Evolutionary conservation across 2,113 vertebrate species (phyloP), one percentile per base, ranked within the genome.

Genomic region (Nesospiza acunhae): DNA sequence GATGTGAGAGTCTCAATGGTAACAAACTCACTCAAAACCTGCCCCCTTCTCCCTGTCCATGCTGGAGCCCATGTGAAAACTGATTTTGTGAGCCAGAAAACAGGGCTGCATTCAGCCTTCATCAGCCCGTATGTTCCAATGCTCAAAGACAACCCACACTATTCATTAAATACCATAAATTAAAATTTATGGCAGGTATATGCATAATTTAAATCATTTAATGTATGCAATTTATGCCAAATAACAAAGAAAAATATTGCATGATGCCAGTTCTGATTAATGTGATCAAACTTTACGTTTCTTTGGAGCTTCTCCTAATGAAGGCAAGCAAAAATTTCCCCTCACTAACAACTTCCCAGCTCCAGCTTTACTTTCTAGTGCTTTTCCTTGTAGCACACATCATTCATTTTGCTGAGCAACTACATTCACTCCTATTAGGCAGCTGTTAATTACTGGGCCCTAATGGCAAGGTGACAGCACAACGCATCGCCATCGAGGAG

Each of bases 291-390:
- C 84, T 92, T 96, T 59, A 90, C 41, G 27, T 93, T 97, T 95
- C 93, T 97, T 96, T 89, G 93, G 85, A 96, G 86, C 84, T 95
- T 93, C 96, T 97, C 95, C 96, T 98, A 93, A 97, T 96, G 96
- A 97, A 97, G 95, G 88, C 93, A 96, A 96, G 96, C 64, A 93
- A 88, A 96, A 95, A 97, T 95, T 85, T 96, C 63, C 75, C 97
- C 80, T 91, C 11, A 9, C 93, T 90, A 91, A 95, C 96, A 92
- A 94, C 77, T 94, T 96, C 77, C n/a, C 73, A 87, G 75, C 80
- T 96, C 79, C 22, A 70, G 62, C 78, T 92, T 96, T 85, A 97
- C 87, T 96, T 97, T 89, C 89, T 87, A 92, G 74, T 66, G 47
- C 84, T 94, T 91, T 95, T 89, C 89, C 90, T 96, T 74, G 88